These are phyloP conservation scores for Eubucco bourcierii DNA, from an alignment of 2,113 vertebrate species.

Conservation along the genomic window DNA sequence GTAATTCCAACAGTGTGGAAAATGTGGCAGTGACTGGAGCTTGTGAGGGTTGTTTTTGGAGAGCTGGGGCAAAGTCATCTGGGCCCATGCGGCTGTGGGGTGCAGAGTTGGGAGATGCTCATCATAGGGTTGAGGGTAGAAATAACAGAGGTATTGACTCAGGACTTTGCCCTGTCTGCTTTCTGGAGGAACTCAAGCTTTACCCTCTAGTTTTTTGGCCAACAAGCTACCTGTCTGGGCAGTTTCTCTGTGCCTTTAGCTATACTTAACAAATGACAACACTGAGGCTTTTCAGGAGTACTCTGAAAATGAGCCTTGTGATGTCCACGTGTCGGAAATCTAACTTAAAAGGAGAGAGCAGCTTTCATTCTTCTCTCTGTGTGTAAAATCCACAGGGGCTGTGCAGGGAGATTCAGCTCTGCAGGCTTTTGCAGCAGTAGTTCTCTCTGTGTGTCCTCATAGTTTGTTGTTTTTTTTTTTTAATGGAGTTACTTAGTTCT, in stretches of 20 bases:
- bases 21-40: background rate
- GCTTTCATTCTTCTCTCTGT: background rate
- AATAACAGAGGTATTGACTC: background rate
- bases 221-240: background rate
- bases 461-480: background rate
- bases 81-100: background rate
- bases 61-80: background rate
- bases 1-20: background rate
- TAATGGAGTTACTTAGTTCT: background rate
- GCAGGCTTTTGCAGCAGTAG: background rate
- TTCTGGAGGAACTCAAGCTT: no score
- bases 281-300: background rate
- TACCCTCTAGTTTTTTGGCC: background rate
- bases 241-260: background rate
- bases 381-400: background rate
- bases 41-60: rapidly evolving
- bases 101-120: background rate
- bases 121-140: background rate
- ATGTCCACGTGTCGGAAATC: background rate
- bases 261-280: background rate
- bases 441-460: background rate
- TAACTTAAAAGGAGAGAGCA: background rate
- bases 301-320: background rate
- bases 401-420: background rate
- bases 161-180: background rate